Conservation (phyloP, 2,113 vertebrate species). For the Bucco capensis region DNA sequence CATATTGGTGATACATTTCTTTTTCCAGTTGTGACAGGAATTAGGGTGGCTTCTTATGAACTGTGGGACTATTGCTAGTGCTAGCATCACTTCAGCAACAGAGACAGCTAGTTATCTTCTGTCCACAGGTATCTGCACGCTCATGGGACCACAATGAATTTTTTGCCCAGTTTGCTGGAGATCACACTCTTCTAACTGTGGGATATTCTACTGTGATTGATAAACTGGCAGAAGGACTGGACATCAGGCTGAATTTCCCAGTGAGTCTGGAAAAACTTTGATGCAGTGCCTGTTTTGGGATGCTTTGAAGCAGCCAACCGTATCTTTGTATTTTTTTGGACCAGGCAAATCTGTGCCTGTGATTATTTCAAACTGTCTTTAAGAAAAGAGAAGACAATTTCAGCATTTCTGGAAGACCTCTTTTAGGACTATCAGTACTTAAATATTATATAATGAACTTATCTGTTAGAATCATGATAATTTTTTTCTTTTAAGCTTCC, state of each 20-base stretch:
- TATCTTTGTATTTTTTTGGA: not conserved
- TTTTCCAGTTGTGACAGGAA: not conserved
- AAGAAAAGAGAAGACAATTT: not conserved
- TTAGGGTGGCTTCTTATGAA: not conserved
- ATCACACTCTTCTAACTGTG: constrained; percentile 87
- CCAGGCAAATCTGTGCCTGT: not conserved
- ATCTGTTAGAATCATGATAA: not conserved
- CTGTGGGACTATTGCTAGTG: not conserved
- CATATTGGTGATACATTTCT: not conserved
- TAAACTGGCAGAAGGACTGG: constrained; percentile 86
- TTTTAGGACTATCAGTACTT: not conserved
- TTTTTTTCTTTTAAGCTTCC: not conserved
- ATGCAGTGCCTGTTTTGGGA: not conserved
- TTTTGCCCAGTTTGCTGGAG: constrained; percentile 98
- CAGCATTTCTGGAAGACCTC: not conserved
- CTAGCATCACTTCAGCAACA: not conserved
- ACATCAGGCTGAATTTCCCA: constrained; percentile 85
- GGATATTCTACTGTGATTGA: constrained; percentile 87
- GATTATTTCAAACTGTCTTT: not conserved
- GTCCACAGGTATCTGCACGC: constrained; percentile 86
- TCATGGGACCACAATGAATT: constrained; percentile 99
- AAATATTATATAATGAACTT: not conserved
- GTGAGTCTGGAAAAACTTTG: constrained; percentile 69
- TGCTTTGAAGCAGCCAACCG: not conserved
- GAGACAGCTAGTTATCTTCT: not conserved